Conservation (phyloP, 2,113 vertebrate genomes). For the Prochilodus magdalenae region DNA sequence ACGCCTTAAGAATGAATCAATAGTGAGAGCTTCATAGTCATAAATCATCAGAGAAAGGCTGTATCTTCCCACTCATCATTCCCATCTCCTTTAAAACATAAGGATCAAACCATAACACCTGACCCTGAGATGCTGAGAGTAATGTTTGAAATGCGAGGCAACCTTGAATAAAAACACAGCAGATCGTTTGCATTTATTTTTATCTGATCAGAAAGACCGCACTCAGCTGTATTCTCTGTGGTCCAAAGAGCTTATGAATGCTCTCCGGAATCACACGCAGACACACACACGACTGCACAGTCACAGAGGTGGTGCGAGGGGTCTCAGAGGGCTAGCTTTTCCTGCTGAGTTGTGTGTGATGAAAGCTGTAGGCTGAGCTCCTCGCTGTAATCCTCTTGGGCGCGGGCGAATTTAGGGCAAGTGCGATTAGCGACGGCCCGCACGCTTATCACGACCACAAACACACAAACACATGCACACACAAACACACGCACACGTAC, state of each 20-base stretch:
- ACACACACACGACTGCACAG: conserved; percentile 13
- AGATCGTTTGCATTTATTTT: not conserved
- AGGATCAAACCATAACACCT: not conserved
- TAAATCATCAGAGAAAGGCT: not conserved
- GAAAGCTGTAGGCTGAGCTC: conserved; percentile 51
- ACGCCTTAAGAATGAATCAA: not conserved
- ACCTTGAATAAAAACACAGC: not conserved
- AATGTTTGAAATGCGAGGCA: not conserved
- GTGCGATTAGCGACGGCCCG: conserved; percentile 74
- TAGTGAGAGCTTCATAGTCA: not conserved
- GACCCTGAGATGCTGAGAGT: not conserved
- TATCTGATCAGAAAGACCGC: not conserved
- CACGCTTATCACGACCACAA: conserved; percentile 66
- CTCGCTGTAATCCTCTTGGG: conserved; percentile 72
- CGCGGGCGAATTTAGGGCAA: conserved; percentile 79
- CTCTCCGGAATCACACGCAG: not conserved
- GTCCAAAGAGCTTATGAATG: not conserved
- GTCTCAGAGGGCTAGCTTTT: conserved; percentile 23
- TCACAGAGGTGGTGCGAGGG: not conserved
- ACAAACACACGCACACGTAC: conserved; percentile 30
- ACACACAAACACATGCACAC: conserved; percentile 40
- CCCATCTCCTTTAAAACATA: not conserved
- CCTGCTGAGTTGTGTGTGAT: conserved; percentile 55
- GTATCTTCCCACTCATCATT: not conserved
- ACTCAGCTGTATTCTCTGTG: not conserved